Percentiles rank a stretch among this genome's conserved stretches.
phyloP scores from a whole-genome alignment of 2,113 vertebrate genomes.

The Alethe castanea region DNA sequence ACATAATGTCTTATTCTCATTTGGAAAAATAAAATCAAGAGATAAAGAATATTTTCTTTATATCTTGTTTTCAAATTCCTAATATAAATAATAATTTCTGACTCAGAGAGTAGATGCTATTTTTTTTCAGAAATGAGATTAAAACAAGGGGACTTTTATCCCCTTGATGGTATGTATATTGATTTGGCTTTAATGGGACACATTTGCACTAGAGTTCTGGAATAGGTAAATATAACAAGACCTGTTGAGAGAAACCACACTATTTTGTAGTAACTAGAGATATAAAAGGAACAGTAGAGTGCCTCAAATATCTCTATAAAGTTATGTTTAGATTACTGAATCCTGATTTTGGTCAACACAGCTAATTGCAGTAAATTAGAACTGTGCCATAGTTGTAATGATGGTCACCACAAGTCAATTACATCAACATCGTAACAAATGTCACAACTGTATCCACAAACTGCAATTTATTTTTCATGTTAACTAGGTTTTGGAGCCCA shows the following conservation, averaged over 20 bases:
- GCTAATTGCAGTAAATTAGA: background rate
- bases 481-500: background rate
- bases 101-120: background rate
- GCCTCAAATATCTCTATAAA: background rate
- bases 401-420: background rate
- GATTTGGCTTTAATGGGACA: background rate
- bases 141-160: background rate
- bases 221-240: background rate
- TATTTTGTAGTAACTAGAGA: background rate
- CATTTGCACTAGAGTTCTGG: background rate
- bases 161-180: rapidly evolving
- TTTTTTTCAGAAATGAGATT: background rate
- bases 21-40: background rate
- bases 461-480: background rate
- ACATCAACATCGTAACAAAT: background rate
- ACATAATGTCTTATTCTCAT: background rate
- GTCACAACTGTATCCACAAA: background rate
- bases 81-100: background rate
- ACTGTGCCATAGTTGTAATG: background rate
- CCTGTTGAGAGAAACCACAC: background rate
- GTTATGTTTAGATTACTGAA: background rate
- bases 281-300: background rate
- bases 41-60: background rate
- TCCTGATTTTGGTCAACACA: background rate
- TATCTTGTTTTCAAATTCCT: background rate